Evolutionary conservation across 2,113 vertebrate species (phyloP), one percentile per base, ranked within the genome.

Genomic region (Calypte anna): DNA sequence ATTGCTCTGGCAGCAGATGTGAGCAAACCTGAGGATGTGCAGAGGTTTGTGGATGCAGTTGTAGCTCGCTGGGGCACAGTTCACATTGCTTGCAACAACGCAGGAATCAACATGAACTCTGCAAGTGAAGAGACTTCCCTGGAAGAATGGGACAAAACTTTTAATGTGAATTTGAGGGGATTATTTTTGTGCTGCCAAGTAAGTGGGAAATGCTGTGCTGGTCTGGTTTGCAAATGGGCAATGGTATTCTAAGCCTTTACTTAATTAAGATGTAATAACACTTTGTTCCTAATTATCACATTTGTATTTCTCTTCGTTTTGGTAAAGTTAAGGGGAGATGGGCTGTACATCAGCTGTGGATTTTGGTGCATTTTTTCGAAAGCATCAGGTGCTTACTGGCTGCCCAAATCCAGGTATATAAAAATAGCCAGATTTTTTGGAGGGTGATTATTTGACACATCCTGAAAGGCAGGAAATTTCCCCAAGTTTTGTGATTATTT

Each of bases 151-250:
- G 98, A 98, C 96, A 96, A 96, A 95, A 98, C 98, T 83, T 98
- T 98, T 27, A 96, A 96, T 3, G 96, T 98, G 50, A 98, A 98
- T 97, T 96, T 98, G 67, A 95, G 97, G 88, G 98, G 98, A 51
- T 97, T 98, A 2, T 98, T 99, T 96, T 86, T 99, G 95, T 98
- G 98, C 94, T 98, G 98, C 90, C 98, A 98, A 97, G 98, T 98
- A 90, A 92, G 94, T 68, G 44, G 46, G 61, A 63, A 61, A 48
- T 7, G 17, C 40, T 72, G 28, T 9, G 9, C 27, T 28, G 33
- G 6, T 40, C 91, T 36, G 61, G 53, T 93, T 62, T 72, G 62
- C 28, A 89, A 63, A 43, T 11, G 30, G 51, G 6, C 50, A 31
- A 28, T 19, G 9, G 10, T 43, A 40, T 43, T 48, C 33, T 18